Evolutionary conservation across 1,140 invertebrate genomes (phyloP), one percentile per base, ranked within the genome.

Genomic region (Antheraea mylitta): DNA sequence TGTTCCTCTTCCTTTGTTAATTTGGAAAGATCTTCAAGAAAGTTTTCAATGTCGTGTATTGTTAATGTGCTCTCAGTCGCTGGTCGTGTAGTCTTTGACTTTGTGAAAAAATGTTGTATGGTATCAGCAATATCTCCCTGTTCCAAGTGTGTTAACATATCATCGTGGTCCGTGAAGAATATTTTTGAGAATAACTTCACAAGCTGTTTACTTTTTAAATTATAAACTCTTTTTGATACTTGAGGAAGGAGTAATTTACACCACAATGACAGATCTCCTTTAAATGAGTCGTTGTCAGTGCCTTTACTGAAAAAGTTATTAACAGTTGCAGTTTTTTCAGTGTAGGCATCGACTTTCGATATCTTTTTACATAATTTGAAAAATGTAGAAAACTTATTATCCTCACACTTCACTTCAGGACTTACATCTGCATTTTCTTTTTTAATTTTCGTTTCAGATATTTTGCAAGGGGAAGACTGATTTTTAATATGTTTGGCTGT

Each of bases 101-200:
- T 92, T 71, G 96, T 95, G 90, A 97, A 98, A 85, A 97, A 98
- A 62, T 94, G 86, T 73, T 95, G 91, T n/a, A 98, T 94, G 0
- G 98, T 99, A 81, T 98, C 96, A 6, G 97, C 96, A 16, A 98
- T 95, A 92, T 99, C 98, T 0, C 98, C 98, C 83, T 97, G 94
- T 83, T 98, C 96, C 58, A 98, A 93, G 91, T 98, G 95, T 72
- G 96, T 95, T 7, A 98, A 83, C 98, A 99, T 99, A 66, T 95
- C 95, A 73, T 96, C 94, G 74, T 96, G 94, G 90, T 96, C 94
- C 8, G 93, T 93, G 11, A 93, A 80, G 76, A 99, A 96, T 67
- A 99, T 95, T 81, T 95, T 94, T 61, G 97, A 96, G 87, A 98
- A 98, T 13, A 99, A 85, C 88, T 99, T 99, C 0, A 98, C 93